Percentiles rank a stretch among this genome's conserved stretches.
Evolutionary conservation across 2,888 invertebrate species (phyloP).

Genomic region (Ischnus inquisitorius): DNA sequence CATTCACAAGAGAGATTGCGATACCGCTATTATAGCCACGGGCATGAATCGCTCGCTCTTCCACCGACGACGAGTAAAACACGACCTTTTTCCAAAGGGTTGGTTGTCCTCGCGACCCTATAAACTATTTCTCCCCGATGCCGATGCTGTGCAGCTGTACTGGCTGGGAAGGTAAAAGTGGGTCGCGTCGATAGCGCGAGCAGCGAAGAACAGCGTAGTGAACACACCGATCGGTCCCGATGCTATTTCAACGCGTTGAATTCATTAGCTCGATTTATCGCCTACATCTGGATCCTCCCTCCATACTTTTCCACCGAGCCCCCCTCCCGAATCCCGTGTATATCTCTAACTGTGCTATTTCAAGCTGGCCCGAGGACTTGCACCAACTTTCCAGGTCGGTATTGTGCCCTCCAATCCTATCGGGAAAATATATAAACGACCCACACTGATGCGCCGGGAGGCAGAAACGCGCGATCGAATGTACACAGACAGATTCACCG

Average conservation of each 20-base stretch:
- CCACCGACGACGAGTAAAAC: slow-evolving; percentile 20
- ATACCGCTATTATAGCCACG: slow-evolving; percentile 18
- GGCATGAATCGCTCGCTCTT: slow-evolving; percentile 4
- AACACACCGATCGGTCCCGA: slow-evolving; percentile 72
- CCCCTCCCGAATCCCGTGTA: background rate
- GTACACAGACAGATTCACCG: background rate
- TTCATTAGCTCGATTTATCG: slow-evolving; percentile 80
- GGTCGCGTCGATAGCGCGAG: slow-evolving; percentile 80
- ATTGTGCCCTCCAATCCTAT: slow-evolving; percentile 21
- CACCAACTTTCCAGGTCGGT: slow-evolving; percentile 21
- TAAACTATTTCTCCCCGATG: slow-evolving; percentile 37
- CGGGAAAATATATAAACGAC: slow-evolving; percentile 30
- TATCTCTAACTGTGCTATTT: slow-evolving; percentile 21
- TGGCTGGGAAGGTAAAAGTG: slow-evolving; percentile 71
- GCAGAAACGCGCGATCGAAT: slow-evolving; percentile 22
- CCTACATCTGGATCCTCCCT: slow-evolving; percentile 53
- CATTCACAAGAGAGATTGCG: slow-evolving; percentile 23
- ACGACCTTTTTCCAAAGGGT: slow-evolving; percentile 30
- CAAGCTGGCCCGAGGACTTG: slow-evolving; percentile 1
- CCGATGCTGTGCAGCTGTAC: background rate
- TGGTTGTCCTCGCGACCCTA: background rate
- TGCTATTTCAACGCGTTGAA: slow-evolving; percentile 78
- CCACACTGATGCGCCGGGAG: background rate
- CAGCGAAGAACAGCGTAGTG: slow-evolving; percentile 40
- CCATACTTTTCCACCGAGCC: slow-evolving; percentile 33